Evolutionary conservation across 2,797 vertebrate species (phyloP).

Genomic region (Luscinia megarhynchos): DNA sequence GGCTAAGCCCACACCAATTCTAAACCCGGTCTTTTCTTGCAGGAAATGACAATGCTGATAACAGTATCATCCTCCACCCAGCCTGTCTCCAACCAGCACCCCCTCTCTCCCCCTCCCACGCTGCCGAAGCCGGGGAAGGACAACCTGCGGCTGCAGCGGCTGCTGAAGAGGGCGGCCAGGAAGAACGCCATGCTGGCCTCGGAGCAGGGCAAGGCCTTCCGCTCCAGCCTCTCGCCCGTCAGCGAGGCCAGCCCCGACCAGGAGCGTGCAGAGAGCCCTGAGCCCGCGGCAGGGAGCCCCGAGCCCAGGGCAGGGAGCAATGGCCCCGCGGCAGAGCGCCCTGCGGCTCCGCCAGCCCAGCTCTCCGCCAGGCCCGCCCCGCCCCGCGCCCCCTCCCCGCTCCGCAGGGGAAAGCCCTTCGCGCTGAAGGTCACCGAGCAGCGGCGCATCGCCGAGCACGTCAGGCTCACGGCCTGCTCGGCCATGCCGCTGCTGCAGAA

Average conservation of each 20-base stretch:
- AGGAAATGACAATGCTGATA: conserved; percentile 84
- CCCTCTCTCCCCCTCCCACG: conserved; percentile 86
- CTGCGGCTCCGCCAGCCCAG: conserved; percentile 61
- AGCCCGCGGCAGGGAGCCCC: background rate
- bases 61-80: conserved; percentile 74
- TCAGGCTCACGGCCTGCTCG: background rate
- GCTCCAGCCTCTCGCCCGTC: conserved; percentile 89
- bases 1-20: background rate
- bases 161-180: conserved; percentile 88
- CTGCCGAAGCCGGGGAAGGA: conserved; percentile 91
- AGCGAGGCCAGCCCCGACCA: conserved; percentile 90
- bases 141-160: conserved; percentile 88
- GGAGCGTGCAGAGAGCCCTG: conserved; percentile 64
- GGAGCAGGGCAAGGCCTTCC: conserved; percentile 82
- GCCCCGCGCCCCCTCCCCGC: conserved; percentile 73
- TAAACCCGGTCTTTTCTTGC: conserved; percentile 45
- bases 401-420: conserved; percentile 67
- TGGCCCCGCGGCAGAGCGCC: too few species aligned
- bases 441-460: conserved; percentile 67
- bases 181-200: conserved; percentile 73
- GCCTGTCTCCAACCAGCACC: conserved; percentile 55
- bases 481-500: background rate
- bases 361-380: conserved; percentile 65
- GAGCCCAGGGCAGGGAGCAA: background rate
- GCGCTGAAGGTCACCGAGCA: conserved; percentile 67